phyloP scores from a whole-genome alignment of 2,888 invertebrate species.

The Tenodera sinensis region DNA sequence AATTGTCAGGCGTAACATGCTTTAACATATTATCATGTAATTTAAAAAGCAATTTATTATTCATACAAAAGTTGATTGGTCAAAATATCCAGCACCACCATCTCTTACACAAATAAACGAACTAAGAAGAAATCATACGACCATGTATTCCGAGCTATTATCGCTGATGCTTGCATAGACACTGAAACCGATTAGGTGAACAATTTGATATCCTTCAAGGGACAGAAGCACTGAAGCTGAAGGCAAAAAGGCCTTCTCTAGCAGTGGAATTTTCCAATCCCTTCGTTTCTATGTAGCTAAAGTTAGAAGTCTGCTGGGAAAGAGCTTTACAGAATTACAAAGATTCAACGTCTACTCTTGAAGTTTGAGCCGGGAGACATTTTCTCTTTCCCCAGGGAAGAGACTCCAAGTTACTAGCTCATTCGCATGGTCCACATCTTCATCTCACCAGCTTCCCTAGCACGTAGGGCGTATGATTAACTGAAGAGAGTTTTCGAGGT shows the following conservation, averaged over 20 bases:
- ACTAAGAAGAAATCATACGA: too few species aligned
- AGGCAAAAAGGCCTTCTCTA: not conserved
- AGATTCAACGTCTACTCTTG: not conserved
- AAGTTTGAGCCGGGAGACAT: not conserved
- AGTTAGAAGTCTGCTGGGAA: not conserved
- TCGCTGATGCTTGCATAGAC: too few species aligned
- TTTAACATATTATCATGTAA: too few species aligned
- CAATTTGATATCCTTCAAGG: not conserved
- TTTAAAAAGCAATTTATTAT: too few species aligned
- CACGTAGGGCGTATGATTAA: not conserved
- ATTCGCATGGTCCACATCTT: not conserved
- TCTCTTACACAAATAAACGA: too few species aligned
- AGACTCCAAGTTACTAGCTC: not conserved
- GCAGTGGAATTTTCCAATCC: not conserved
- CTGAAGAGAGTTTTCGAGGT: not conserved
- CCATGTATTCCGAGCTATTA: too few species aligned
- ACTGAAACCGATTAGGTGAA: not conserved
- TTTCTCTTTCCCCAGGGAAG: not conserved
- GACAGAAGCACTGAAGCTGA: not conserved
- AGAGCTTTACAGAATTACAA: not conserved
- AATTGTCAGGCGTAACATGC: too few species aligned
- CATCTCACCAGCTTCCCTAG: not conserved
- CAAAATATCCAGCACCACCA: too few species aligned
- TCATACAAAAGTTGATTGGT: too few species aligned
- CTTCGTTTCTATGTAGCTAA: not conserved